These are phyloP conservation scores for Ispidina picta DNA, from an alignment of 2,797 vertebrate genomes.

Conservation along the genomic window DNA sequence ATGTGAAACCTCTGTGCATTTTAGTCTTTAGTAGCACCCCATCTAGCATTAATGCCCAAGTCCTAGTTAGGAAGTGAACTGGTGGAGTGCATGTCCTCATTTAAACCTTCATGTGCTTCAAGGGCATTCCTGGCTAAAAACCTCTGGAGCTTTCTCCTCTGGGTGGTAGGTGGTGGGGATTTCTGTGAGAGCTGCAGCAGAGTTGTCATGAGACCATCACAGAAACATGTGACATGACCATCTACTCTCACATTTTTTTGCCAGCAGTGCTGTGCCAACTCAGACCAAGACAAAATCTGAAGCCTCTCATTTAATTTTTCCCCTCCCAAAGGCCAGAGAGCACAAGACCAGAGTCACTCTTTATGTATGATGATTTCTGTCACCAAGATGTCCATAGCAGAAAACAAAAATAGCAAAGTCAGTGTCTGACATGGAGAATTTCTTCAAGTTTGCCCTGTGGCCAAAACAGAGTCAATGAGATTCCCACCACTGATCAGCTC, in stretches of 20 bases:
- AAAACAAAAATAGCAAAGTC: neutral
- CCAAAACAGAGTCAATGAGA: neutral
- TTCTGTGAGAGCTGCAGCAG: neutral
- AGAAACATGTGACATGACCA: accelerated
- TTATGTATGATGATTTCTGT: neutral
- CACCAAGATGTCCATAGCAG: neutral
- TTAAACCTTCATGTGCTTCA: conserved; percentile 32
- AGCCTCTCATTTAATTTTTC: neutral
- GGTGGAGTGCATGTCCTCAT: neutral
- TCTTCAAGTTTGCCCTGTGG: neutral
- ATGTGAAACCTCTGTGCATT: conserved; percentile 15
- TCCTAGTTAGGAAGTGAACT: conserved; percentile 31
- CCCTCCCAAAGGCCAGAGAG: neutral
- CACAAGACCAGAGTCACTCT: neutral
- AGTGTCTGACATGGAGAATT: neutral
- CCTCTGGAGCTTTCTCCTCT: neutral
- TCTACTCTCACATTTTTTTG: neutral
- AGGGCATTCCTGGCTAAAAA: neutral
- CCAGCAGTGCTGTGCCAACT: accelerated
- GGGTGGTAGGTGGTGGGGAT: neutral
- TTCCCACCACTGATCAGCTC: neutral
- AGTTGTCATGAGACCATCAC: neutral
- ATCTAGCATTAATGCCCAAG: neutral
- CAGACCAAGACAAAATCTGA: neutral
- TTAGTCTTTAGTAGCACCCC: conserved; percentile 26